Evolutionary conservation across 2,888 invertebrate genomes (phyloP), one percentile per base, ranked within the genome.

Genomic region (Cheilosia vulpina): DNA sequence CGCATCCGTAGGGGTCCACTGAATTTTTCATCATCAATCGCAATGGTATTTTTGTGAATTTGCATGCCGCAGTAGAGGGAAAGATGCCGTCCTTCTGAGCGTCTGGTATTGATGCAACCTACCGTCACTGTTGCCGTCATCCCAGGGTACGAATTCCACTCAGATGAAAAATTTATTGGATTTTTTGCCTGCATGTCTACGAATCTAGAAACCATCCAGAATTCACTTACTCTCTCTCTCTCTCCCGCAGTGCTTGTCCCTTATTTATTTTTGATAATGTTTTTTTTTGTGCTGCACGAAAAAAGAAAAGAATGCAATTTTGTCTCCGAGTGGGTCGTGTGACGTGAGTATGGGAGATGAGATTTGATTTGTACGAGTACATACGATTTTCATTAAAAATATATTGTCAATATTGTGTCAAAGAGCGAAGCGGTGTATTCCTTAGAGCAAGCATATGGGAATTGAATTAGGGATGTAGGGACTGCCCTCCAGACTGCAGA

Each of bases 101-200:
- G 60, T 80, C 55, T 69, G 60, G 34, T 62, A 80, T 76, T 80
- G 80, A 80, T 76, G 75, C 79, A 84, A 66, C 58, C 63, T 65
- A 47, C 66, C 24, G 43, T 68, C 66, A 31, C 38, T 65, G 41
- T 47, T 47, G 50, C 50, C 24, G 71, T 58, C 65, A 21, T 38
- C 17, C 24, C 19, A 41, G 68, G 65, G 65, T 31, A 60, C 77
- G 68, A 77, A 76, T 81, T 85, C 53, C 57, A 72, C 63, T 81
- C 62, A 71, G 66, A 85, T 85, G 71, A 81, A 85, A 85, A 72
- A 85, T 85, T 85, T 85, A 85, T 85, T 85, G 81, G 81, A 85
- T 81, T 81, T 27, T 68, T 76, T 71, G 65, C 58, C 68, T 73
- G 65, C 68, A 65, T 84, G 69, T 75, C 75, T 69, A 58, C 58